phyloP scores from a whole-genome alignment of 1,140 invertebrate genomes.

The Drosophila murphyi region DNA sequence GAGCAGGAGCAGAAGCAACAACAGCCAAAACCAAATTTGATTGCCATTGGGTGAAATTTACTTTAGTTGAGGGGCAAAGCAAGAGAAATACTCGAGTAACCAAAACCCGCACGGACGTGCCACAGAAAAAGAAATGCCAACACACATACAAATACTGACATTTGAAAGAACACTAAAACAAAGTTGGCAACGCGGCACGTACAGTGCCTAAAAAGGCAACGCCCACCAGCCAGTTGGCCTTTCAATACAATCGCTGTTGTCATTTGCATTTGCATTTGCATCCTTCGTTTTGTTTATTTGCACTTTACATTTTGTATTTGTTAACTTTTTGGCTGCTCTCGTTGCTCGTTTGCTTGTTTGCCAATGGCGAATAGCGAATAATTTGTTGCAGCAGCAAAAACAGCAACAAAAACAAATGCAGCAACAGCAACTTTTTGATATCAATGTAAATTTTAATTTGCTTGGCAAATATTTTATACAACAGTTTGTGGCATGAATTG shows the following conservation, averaged over 20 bases:
- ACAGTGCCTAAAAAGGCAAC: slow-evolving; percentile 26
- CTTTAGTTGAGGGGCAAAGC: slow-evolving; percentile 16
- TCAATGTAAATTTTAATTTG: slow-evolving; percentile 83
- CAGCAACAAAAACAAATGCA: slow-evolving; percentile 46
- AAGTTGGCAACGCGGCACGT: slow-evolving; percentile 53
- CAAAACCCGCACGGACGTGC: slow-evolving; percentile 45
- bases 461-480: slow-evolving; percentile 74
- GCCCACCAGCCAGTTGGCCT: neutral
- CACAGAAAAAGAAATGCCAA: slow-evolving; percentile 16
- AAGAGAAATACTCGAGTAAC: neutral
- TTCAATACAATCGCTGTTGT: neutral
- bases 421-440: slow-evolving; percentile 56
- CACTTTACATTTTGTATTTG: slow-evolving; percentile 58
- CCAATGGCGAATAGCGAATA: slow-evolving; percentile 67
- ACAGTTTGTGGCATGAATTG: slow-evolving; percentile 58
- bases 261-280: slow-evolving; percentile 54
- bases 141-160: slow-evolving; percentile 2
- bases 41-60: slow-evolving; percentile 59
- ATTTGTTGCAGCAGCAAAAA: slow-evolving; percentile 73
- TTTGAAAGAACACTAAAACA: slow-evolving; percentile 27
- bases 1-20: neutral
- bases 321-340: slow-evolving; percentile 57
- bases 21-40: slow-evolving; percentile 47
- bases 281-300: slow-evolving; percentile 53
- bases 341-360: slow-evolving; percentile 57